Evolutionary conservation across 2,888 invertebrate genomes (phyloP), one percentile per base, ranked within the genome.

Genomic region (Crematogaster levior): DNA sequence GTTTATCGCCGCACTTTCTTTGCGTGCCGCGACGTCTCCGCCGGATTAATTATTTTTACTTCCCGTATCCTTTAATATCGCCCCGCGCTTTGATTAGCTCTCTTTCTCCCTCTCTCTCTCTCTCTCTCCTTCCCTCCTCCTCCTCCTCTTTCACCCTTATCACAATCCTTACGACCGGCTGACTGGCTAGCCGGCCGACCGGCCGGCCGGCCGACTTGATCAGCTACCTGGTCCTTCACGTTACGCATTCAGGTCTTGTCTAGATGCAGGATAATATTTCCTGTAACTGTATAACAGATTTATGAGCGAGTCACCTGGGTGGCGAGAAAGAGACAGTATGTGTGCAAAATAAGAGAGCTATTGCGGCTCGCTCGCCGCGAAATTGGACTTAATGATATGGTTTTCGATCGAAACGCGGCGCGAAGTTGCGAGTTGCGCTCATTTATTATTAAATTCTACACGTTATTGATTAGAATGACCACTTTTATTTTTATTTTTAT

Each of bases 261-360:
- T 79, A 84, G 84, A 84, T 84, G 86, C 86, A 83, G 85, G 90
- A 90, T 90, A 88, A 90, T 91, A 90, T 91, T 91, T 91, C 87
- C 91, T 86, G 84, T 88, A 89, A 90, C 86, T 85, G 75, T 87
- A 79, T 84, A 85, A 86, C 85, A 87, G 90, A 91, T 91, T 90
- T 91, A 91, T 83, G 89, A 90, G 66, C 61, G 30, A 75, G 80
- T 61, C 53, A 70, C 81, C 27, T 30, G 66, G 65, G 40, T 21
- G 56, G 34, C 40, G 77, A 43, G 58, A 79, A 40, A 51, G 51
- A 85, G 68, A 82, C n/a, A 43, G 84, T 60, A 43, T 58, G 48
- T 40, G 60, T 80, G 79, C 53, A 65, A 27, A 66, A 53, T 46
- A 60, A 34, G 60, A 77, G 53, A 30, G 21, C 68, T 66, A 66